These are phyloP conservation scores for Apodemia arnacis DNA, from an alignment of 2,888 invertebrate genomes.

Conservation along the genomic window DNA sequence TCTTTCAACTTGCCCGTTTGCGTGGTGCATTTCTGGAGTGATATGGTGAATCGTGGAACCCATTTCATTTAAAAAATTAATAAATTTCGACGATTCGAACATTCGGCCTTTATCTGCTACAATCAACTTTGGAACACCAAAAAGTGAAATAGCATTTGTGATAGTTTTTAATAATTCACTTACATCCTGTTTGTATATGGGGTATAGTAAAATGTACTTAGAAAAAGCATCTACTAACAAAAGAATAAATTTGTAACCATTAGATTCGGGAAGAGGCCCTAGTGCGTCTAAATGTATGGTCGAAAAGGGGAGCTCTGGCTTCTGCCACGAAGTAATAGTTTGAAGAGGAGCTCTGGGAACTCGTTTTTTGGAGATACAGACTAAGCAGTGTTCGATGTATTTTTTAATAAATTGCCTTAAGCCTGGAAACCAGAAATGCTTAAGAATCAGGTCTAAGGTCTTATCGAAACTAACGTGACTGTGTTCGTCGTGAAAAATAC, in stretches of 20 bases:
- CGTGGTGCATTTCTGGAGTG: conserved; percentile 72
- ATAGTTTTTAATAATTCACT: conserved; percentile 30
- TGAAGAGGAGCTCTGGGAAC: conserved; percentile 64
- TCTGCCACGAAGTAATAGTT: conserved; percentile 76
- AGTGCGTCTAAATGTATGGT: conserved; percentile 60
- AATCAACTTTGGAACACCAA: conserved; percentile 47
- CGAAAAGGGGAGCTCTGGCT: conserved; percentile 69
- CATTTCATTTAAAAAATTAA: conserved; percentile 21
- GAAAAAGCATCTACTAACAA: conserved; percentile 53
- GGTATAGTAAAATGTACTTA: conserved; percentile 44
- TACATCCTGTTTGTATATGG: conserved; percentile 47
- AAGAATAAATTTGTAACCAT: conserved; percentile 44
- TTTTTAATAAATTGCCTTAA: conserved; percentile 33
- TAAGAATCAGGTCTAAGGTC: conserved; percentile 24
- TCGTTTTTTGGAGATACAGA: conserved; percentile 59
- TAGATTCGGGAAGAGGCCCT: conserved; percentile 30
- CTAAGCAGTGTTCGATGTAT: conserved; percentile 25
- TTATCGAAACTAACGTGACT: conserved; percentile 42
- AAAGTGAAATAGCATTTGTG: conserved; percentile 38
- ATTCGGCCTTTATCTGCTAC: conserved; percentile 44
- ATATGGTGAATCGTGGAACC: conserved; percentile 57
- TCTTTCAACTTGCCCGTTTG: conserved; percentile 68
- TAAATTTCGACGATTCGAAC: conserved; percentile 31
- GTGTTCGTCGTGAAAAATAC: conserved; percentile 77
- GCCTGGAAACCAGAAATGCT: conserved; percentile 45